Base-by-base conservation (phyloP, 2,888 invertebrate species). In the Eustalomyia histrio region DNA sequence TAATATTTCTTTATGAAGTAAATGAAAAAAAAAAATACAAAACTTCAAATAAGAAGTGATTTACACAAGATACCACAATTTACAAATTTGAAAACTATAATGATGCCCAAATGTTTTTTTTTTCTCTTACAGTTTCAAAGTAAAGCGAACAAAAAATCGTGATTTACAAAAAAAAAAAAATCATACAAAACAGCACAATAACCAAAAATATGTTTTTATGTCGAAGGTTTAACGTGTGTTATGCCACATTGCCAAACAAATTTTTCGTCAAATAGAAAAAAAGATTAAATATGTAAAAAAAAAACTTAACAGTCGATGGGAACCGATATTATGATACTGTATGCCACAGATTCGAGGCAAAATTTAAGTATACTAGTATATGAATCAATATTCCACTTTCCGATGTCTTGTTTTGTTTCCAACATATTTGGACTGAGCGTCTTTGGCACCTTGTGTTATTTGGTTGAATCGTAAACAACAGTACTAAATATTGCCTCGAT, bases 171-270 rank as follows among this genome's bases (percentile, higher is more conserved):
- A 55, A 47, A 68, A 68, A 64, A 39, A 57, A 29, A n/a, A 16
- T 47, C 0, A 47, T 16, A 47, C 10, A 24, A 55, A 73, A 65
- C 71, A 64, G 57, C 64, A 68, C 55, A 68, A 39, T 29, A 39
- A 0, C 9, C 18, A 57, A 33, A 64, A 69, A 74, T 74, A 67
- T 69, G 69, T 52, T 76, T 61, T n/a, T 58, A 67, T 78, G 72
- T 78, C 78, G 78, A 78, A 78, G 78, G 65, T 64, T 73, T 57
- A 73, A 74, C 68, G 73, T 79, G 73, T 74, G 79, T 68, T 69
- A 67, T 64, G 68, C 61, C 63, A 78, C 72, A 60, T 72, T 65
- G 60, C 71, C 72, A 72, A 53, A 73, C 67, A 79, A 79, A 68
- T 79, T 73, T 47, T 78, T 47, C 60, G 33, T 68, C 57, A 69